Evolutionary conservation across 2,113 vertebrate genomes (phyloP).

Genomic region (Rhabdomys dilectus): DNA sequence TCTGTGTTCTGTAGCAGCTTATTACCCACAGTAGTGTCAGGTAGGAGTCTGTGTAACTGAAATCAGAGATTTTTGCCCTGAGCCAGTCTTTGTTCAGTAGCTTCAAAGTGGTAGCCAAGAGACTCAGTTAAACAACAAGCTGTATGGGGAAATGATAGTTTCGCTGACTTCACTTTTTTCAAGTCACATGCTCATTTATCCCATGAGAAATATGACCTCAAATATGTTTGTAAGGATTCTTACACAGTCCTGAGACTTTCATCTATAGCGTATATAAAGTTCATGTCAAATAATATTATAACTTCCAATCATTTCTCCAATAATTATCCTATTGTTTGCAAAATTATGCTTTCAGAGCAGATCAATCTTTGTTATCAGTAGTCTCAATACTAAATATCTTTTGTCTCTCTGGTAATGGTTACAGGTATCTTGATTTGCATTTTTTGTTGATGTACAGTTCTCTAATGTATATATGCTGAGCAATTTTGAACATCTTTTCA

Average conservation of each 20-base stretch:
- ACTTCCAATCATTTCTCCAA: not conserved
- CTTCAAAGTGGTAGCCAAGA: not conserved
- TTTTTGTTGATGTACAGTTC: not conserved
- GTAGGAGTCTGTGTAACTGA: not conserved
- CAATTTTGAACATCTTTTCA: not conserved
- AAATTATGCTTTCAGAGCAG: not conserved
- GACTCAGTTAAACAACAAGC: not conserved
- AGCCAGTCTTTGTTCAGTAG: not conserved
- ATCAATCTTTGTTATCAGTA: not conserved
- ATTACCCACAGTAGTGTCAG: not conserved
- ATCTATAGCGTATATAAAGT: not conserved
- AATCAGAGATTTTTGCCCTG: not conserved
- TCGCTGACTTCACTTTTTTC: not conserved
- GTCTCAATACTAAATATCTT: not conserved
- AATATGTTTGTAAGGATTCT: not conserved
- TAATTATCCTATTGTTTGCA: not conserved
- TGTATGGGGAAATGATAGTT: not conserved
- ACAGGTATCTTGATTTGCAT: not conserved
- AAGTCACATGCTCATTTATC: not conserved
- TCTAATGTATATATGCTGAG: not conserved
- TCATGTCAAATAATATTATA: not conserved
- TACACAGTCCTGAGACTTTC: not conserved
- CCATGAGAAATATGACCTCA: not conserved
- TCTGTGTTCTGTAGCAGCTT: too few relatives aligned
- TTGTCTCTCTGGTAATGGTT: not conserved